phyloP scores from a whole-genome alignment of 2,888 invertebrate species.

The Lamproptera curius region DNA sequence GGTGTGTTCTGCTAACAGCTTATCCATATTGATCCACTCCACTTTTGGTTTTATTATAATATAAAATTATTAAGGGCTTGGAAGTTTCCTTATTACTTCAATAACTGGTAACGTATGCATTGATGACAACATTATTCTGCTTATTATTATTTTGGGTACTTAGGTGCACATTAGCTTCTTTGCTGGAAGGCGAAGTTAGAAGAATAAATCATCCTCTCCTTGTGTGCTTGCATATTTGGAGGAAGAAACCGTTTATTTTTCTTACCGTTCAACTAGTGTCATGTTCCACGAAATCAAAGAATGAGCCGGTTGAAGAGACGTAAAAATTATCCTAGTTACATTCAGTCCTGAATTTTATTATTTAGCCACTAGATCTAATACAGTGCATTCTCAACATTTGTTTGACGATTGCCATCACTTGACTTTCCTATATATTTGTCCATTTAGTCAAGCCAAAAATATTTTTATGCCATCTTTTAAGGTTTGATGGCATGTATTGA shows the following conservation, averaged over 20 bases:
- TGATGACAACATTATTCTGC: constrained; percentile 19
- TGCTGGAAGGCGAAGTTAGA: constrained; percentile 17
- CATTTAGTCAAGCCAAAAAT: constrained; percentile 6
- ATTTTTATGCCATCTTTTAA: background rate
- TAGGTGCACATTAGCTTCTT: no score
- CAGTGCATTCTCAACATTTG: constrained; percentile 15
- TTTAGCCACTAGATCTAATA: constrained; percentile 20
- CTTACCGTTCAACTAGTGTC: no score
- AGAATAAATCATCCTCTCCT: no score
- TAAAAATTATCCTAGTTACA: constrained; percentile 15
- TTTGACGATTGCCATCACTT: constrained; percentile 21
- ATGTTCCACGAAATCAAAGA: no score
- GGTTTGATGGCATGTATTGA: background rate
- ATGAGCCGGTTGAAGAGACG: no score
- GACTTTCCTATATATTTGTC: constrained; percentile 20
- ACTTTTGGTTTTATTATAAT: no score
- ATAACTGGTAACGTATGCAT: no score
- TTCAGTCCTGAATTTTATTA: constrained; percentile 16
- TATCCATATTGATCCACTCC: constrained; percentile 20
- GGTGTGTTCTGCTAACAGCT: constrained; percentile 16
- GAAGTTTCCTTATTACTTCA: constrained; percentile 18
- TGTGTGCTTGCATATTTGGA: no score
- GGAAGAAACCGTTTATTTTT: no score
- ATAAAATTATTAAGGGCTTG: no score
- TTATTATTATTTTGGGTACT: no score